Evolutionary conservation across 2,113 vertebrate species (phyloP).

Genomic region (Leucopsar rothschildi): DNA sequence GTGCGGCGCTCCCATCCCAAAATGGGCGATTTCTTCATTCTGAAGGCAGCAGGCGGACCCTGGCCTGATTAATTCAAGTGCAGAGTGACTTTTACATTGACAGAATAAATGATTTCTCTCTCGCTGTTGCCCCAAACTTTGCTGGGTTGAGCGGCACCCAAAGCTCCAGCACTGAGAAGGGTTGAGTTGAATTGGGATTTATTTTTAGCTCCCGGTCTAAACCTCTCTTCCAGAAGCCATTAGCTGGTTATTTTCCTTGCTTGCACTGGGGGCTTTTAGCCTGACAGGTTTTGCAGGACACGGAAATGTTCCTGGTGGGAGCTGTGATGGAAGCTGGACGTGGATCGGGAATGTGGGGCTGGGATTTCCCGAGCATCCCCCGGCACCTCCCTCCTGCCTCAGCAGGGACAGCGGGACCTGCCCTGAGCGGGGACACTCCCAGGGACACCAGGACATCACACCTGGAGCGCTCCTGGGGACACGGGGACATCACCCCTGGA

Average conservation of each 20-base stretch:
- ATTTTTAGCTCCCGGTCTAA: neutral
- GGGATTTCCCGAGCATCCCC: neutral
- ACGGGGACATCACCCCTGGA: too few relatives aligned
- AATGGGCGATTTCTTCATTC: accelerated
- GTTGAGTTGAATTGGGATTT: accelerated
- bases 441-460: neutral
- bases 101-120: accelerated
- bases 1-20: accelerated
- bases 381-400: neutral
- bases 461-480: neutral
- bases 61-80: neutral
- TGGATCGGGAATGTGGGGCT: neutral
- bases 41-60: neutral
- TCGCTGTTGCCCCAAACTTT: accelerated
- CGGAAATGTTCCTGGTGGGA: neutral
- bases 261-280: accelerated
- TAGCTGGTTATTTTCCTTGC: neutral
- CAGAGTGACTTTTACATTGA: neutral
- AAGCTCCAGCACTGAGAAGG: neutral
- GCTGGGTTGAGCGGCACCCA: neutral
- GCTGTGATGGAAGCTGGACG: neutral
- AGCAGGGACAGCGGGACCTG: neutral
- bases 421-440: neutral
- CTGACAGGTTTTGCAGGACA: neutral
- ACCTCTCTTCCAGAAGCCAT: neutral